A percentile compares a stretch with the other conserved stretches of the same genome.
These are phyloP conservation scores for Anthonomus grandis DNA, from an alignment of 1,140 invertebrate species.

Conservation along the genomic window DNA sequence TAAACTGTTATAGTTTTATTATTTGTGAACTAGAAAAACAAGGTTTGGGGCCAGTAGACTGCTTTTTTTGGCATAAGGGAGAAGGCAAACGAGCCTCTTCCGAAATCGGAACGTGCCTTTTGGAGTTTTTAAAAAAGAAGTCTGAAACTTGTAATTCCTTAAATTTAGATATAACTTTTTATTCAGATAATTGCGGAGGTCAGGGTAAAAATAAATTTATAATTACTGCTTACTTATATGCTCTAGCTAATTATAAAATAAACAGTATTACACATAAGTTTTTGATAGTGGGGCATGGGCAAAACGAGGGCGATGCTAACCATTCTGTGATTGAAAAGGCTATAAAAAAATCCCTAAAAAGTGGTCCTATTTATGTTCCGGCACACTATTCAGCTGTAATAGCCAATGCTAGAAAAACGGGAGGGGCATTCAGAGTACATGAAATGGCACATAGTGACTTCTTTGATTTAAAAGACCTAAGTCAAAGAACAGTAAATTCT, in stretches of 20 bases:
- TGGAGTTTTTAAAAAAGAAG: constrained; percentile 26
- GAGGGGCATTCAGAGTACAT: constrained; percentile 34
- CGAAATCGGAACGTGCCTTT: constrained; percentile 33
- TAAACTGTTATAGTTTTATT: constrained; percentile 27
- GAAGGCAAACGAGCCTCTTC: constrained; percentile 31
- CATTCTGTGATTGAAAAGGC: constrained; percentile 39
- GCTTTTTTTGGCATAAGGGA: constrained; percentile 36
- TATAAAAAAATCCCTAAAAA: constrained; percentile 12
- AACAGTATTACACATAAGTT: constrained; percentile 41
- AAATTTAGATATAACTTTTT: constrained; percentile 32
- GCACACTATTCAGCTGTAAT: constrained; percentile 27
- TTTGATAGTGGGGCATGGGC: constrained; percentile 39
- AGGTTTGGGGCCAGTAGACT: constrained; percentile 19
- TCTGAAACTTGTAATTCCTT: constrained; percentile 1
- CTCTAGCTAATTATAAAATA: constrained; percentile 35
- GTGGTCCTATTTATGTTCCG: constrained; percentile 23
- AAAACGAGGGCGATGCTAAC: constrained; percentile 40
- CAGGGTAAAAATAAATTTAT: constrained; percentile 43
- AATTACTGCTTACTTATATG: constrained; percentile 40
- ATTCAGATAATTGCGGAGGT: constrained; percentile 42
- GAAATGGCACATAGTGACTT: constrained; percentile 32
- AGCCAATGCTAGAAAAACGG: constrained; percentile 35
- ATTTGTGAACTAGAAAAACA: constrained; percentile 18
- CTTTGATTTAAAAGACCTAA: constrained; percentile 27
- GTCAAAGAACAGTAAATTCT: too few species aligned